phyloP scores from a whole-genome alignment of 1,140 invertebrate genomes.

The Myzus persicae region DNA sequence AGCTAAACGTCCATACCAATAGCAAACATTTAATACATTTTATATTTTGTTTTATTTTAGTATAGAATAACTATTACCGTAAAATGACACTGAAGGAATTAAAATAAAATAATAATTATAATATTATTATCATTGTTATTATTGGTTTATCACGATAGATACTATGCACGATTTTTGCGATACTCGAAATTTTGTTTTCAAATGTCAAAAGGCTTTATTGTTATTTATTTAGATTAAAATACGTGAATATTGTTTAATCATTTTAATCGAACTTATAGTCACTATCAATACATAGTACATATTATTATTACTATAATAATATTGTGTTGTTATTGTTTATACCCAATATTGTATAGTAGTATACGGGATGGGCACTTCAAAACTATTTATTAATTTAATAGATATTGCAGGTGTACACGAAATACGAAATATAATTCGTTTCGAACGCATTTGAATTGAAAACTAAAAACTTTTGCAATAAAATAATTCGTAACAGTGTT shows the following conservation, averaged over 20 bases:
- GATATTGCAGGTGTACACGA: constrained; percentile 5
- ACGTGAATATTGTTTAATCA: background rate
- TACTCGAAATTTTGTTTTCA: background rate
- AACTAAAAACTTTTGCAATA: constrained; percentile 25
- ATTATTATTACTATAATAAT: too few relatives aligned
- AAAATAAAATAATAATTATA: background rate
- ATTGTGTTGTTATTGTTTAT: too few relatives aligned
- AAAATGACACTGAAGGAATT: background rate
- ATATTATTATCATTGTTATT: background rate
- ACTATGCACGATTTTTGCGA: background rate
- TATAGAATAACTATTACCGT: background rate
- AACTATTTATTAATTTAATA: too few relatives aligned
- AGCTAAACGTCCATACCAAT: background rate
- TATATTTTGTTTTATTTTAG: background rate
- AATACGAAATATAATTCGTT: background rate
- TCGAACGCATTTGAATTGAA: background rate
- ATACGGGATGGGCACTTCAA: too few relatives aligned
- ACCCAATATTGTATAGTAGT: too few relatives aligned
- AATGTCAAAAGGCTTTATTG: background rate
- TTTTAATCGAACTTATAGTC: too few relatives aligned
- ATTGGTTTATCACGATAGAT: background rate
- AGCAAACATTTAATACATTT: background rate
- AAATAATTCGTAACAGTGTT: background rate
- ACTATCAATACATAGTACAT: too few relatives aligned
- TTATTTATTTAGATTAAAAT: background rate